These are phyloP conservation scores for Noctilio leporinus DNA, from an alignment of 2,113 vertebrate species.

Conservation along the genomic window DNA sequence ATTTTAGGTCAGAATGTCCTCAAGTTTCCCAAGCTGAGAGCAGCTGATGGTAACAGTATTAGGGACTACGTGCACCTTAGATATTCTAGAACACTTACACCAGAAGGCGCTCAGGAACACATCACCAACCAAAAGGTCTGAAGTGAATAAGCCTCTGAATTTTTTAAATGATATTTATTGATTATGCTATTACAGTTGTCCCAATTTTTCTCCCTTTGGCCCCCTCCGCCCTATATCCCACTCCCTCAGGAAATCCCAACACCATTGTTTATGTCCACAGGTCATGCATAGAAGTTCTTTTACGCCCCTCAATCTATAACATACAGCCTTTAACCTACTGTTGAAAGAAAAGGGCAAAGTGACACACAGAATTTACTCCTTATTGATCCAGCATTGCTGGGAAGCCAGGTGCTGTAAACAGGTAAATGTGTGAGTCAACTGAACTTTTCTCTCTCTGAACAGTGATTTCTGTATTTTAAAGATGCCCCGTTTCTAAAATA, in stretches of 20 bases:
- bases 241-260: too few relatives aligned
- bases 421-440: background rate
- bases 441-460: background rate
- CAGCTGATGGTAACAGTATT: background rate
- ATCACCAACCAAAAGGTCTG: background rate
- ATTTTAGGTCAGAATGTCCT: slow-evolving; percentile 40
- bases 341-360: background rate
- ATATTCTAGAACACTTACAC: background rate
- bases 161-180: background rate
- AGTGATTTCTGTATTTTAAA: background rate
- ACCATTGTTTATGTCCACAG: too few relatives aligned
- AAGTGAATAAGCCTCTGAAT: slow-evolving; percentile 2
- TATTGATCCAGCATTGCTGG: background rate
- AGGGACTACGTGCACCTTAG: background rate
- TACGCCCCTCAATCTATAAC: slow-evolving; percentile 6
- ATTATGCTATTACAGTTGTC: too few relatives aligned
- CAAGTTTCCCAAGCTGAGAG: background rate
- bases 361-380: background rate
- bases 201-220: too few relatives aligned
- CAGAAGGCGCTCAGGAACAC: background rate
- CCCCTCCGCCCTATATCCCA: too few relatives aligned
- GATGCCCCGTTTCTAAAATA: background rate
- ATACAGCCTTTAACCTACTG: background rate
- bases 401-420: background rate
- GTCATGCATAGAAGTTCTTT: too few relatives aligned